Percentiles rank a stretch among this genome's conserved stretches.
These are phyloP conservation scores for Conopomorpha cramerella DNA, from an alignment of 1,140 invertebrate species.

Conservation along the genomic window DNA sequence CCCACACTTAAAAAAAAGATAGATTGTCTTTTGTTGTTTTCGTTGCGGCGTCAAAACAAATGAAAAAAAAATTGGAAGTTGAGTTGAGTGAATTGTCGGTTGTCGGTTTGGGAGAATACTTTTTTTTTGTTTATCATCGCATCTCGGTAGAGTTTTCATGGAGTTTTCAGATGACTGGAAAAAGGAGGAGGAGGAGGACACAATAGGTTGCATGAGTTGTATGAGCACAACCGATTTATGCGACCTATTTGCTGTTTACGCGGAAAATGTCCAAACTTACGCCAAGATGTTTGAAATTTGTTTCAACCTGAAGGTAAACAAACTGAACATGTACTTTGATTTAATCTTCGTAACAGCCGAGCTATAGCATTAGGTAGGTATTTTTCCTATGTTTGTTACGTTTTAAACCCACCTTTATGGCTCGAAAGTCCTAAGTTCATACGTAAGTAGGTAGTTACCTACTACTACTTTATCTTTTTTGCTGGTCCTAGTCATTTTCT, in stretches of 20 bases:
- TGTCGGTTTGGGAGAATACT: no score
- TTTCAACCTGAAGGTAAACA: constrained; percentile 37
- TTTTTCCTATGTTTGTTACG: background rate
- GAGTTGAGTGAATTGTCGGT: no score
- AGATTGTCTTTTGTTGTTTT: no score
- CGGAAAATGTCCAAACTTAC: constrained; percentile 39
- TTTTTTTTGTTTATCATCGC: no score
- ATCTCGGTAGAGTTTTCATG: no score
- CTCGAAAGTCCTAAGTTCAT: background rate
- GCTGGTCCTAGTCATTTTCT: constrained; percentile 1
- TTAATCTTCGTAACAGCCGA: background rate
- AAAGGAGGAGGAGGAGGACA: constrained; percentile 28
- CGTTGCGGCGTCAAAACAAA: no score
- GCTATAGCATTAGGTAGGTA: background rate
- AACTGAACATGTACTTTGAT: constrained; percentile 3
- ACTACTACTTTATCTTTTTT: background rate
- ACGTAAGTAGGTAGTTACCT: background rate
- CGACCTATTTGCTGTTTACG: constrained; percentile 44
- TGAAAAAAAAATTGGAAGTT: no score
- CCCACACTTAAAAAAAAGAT: no score
- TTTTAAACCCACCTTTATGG: background rate
- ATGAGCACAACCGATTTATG: constrained; percentile 43
- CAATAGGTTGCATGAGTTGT: constrained; percentile 50
- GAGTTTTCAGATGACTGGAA: no score
- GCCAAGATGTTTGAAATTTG: constrained; percentile 46